Evolutionary conservation across 2,888 invertebrate genomes (phyloP), one percentile per base, ranked within the genome.

Genomic region (Mellilla xanthometata): DNA sequence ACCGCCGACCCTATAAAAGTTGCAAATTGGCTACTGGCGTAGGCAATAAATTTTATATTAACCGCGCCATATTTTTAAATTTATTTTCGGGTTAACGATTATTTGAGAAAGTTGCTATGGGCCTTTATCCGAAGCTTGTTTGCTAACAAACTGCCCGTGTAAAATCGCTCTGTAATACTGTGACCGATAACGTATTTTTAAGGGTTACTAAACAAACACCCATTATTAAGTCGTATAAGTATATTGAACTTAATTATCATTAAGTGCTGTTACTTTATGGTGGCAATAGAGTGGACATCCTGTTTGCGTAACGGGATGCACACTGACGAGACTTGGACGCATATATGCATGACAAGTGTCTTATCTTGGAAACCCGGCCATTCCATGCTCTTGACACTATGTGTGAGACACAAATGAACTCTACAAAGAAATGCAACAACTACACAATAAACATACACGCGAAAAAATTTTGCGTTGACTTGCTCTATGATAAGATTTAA

Each of bases 41-140:
- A 39, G 54, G 54, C 59, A 54, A 65, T 66, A 65, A 66, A 66
- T 59, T 63, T 48, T 48, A 48, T 62, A 65, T 65, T 61, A 60
- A 58, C 58, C 56, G 56, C 39, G 36, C 54, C 56, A 60, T 60
- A 60, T 57, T 62, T 60, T 62, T 57, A 54, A 62, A 64, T 60
- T 64, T 64, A 64, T 60, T 60, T 63, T 63, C 49, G 59, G 58
- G 56, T 60, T 62, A 64, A 60, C 57, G 56, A 59, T 57, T 58
- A 50, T 62, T 61, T 60, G 47, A 48, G 47, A 38, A 48, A 48
- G 41, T 48, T 48, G 38, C 41, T 49, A 51, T 46, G 51, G 56
- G 38, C 44, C 56, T 49, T 55, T 52, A 59, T 57, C 56, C 56
- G 52, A 47, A 50, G 53, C 60, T 52, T 62, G 57, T 62, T 62